Percentiles rank a stretch among this genome's conserved stretches.
Evolutionary conservation across 2,797 vertebrate genomes (phyloP).

Genomic region (Diglossa cyanea): DNA sequence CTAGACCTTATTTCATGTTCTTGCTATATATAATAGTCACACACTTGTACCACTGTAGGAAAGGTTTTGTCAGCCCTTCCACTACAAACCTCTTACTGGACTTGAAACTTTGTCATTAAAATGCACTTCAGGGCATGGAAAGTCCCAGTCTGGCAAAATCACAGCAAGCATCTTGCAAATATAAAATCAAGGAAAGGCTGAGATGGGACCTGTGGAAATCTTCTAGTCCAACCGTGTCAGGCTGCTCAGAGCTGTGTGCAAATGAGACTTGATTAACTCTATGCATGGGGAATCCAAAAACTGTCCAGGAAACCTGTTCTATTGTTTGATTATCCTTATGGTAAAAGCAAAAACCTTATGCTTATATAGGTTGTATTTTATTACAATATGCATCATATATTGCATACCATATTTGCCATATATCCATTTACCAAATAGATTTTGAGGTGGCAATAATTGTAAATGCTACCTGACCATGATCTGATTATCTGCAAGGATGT

Average conservation of each 20-base stretch:
- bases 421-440: background rate
- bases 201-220: background rate
- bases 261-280: background rate
- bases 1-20: background rate
- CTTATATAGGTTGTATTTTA: background rate
- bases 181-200: background rate
- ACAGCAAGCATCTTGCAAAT: background rate
- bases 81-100: background rate
- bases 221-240: background rate
- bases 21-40: background rate
- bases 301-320: background rate
- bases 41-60: background rate
- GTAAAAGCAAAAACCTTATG: background rate
- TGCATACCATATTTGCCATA: too few relatives aligned
- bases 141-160: background rate
- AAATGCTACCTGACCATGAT: background rate
- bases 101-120: slow-evolving; percentile 9
- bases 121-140: background rate
- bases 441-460: background rate
- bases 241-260: background rate
- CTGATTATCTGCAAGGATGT: background rate
- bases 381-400: background rate
- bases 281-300: background rate
- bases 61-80: background rate
- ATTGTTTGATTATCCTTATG: background rate